A percentile compares a stretch with the other conserved stretches of the same genome.
Conservation (phyloP, 2,888 invertebrate genomes). For the Tholera decimalis region DNA sequence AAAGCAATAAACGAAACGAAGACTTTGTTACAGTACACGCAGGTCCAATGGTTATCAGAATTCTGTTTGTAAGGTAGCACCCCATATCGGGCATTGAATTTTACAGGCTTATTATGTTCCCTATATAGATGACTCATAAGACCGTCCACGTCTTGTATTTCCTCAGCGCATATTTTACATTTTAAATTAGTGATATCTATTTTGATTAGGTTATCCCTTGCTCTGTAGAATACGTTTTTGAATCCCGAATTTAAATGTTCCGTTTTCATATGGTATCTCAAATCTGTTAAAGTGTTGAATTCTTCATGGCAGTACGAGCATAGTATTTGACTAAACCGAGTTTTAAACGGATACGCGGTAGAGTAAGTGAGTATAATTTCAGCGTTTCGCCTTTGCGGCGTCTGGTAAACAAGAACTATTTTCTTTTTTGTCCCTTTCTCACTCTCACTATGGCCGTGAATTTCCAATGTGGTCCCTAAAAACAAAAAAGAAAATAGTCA, state of each 20-base stretch:
- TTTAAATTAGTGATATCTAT: conserved; percentile 85
- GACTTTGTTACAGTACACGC: conserved; percentile 82
- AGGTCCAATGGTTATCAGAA: conserved; percentile 76
- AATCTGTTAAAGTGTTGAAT: conserved; percentile 76
- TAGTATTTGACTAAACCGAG: conserved; percentile 85
- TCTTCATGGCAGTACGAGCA: conserved; percentile 86
- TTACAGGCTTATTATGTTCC: conserved; percentile 82
- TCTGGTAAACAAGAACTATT: conserved; percentile 87
- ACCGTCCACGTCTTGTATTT: conserved; percentile 79
- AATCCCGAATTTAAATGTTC: conserved; percentile 82
- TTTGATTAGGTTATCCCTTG: conserved; percentile 86
- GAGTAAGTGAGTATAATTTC: conserved; percentile 85
- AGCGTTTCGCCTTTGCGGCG: conserved; percentile 86
- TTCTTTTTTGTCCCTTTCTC: conserved; percentile 84
- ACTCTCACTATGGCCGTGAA: conserved; percentile 82
- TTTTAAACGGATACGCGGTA: conserved; percentile 87
- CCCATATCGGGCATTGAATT: conserved; percentile 84
- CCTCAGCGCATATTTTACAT: conserved; percentile 82
- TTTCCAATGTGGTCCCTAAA: conserved; percentile 88
- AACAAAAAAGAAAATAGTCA: conserved; percentile 89
- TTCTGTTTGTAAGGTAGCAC: conserved; percentile 85
- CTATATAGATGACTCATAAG: conserved; percentile 83
- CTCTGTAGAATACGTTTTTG: conserved; percentile 85
- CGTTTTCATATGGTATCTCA: conserved; percentile 81
- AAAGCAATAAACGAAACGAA: conserved; percentile 80